Base-by-base conservation (phyloP, 2,797 vertebrate genomes). In the Alfaro cultratus region DNA sequence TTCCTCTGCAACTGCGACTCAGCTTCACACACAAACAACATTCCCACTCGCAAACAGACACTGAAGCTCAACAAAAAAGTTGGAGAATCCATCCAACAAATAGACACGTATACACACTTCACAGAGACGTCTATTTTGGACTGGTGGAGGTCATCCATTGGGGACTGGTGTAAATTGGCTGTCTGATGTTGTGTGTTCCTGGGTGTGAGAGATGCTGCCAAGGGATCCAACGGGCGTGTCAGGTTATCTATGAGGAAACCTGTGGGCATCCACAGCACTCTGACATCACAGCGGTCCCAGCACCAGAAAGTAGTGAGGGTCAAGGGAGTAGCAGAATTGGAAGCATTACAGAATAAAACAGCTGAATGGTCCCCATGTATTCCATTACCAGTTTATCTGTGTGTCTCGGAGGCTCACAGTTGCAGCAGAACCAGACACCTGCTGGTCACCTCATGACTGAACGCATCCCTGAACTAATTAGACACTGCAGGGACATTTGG, bases 101-200 rank as follows among this genome's bases (percentile, higher is more conserved):
- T 12, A 45, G 46, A 82, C 76, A 78, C 74, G 80, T 51, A 76
- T 77, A 81, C 77, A 80, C 79, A 83, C 45, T 60, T 80, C 73
- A 81, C 77, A 80, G 76, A 86, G 18, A 84, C 72, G 72, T 67
- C 80, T 83, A 74, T 79, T 90, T 82, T 80, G 83, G 82, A 78
- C 85, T 80, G 83, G 84, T 89, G 87, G 87, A 91, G 86, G 89
- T 90, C 89, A 87, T 88, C 82, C 89, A 85, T 88, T 81, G 67
- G 91, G 93, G 92, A 94, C 83, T 74, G 72, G 83, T 90, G 88
- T 92, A 94, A 95, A 95, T 95, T 93, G 92, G 86, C 88, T 92
- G 87, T 82, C 86, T 94, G 93, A 92, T 31, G 87, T 78, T 67
- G 73, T 86, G 88, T 91, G 87, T 92, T 87, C 88, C 88, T 86